phyloP scores from a whole-genome alignment of 2,113 vertebrate species.

The Vireo altiloquus region DNA sequence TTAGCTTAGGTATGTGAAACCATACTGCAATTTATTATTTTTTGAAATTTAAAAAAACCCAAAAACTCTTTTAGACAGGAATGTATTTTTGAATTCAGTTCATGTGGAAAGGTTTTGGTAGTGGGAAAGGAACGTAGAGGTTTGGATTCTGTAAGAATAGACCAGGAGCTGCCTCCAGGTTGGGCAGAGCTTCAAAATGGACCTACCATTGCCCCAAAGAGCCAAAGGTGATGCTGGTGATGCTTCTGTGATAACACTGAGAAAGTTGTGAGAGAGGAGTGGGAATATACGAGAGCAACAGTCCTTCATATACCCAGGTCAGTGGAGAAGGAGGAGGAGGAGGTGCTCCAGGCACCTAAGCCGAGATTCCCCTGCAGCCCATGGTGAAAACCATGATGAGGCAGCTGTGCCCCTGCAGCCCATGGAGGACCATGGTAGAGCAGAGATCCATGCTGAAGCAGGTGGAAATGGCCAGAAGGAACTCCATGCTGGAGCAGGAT shows the following conservation, averaged over 20 bases:
- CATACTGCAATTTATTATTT: background rate
- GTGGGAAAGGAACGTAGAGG: rapidly evolving
- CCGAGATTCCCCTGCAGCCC: background rate
- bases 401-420: background rate
- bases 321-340: background rate
- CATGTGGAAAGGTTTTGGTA: background rate
- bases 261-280: background rate
- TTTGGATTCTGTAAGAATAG: background rate
- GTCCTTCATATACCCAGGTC: background rate
- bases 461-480: background rate
- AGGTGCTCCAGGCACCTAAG: background rate
- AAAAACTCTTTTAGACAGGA: background rate
- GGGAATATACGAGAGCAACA: background rate
- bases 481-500: background rate
- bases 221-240: background rate
- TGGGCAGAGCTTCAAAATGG: background rate
- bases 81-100: background rate
- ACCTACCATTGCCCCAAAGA: rapidly evolving
- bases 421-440: background rate
- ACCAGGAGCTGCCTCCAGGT: background rate
- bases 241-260: background rate
- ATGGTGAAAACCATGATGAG: background rate
- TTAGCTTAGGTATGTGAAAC: background rate
- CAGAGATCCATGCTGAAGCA: background rate
- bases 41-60: background rate